These are phyloP conservation scores for Turritopsis dohrnii DNA, from an alignment of 30 jellyfish, hydroid and myxozoan genomes.

Conservation along the genomic window DNA sequence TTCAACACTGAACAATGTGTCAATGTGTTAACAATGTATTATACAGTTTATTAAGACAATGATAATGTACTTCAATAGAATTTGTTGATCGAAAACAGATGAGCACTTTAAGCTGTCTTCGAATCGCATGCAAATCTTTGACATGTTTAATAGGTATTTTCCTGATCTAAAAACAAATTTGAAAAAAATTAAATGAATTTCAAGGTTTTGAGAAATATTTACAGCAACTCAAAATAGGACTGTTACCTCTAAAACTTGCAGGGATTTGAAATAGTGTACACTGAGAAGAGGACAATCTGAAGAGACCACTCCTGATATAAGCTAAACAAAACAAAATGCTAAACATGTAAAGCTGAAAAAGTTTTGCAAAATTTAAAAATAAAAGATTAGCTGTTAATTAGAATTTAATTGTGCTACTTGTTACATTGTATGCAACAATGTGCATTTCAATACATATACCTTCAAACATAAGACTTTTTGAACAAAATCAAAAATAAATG, in stretches of 20 bases:
- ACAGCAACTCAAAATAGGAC: background rate
- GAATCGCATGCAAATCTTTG: slow-evolving; percentile 49
- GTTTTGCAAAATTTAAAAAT: background rate
- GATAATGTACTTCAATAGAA: slow-evolving; percentile 46
- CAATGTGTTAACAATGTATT: background rate
- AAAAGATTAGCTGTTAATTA: too few relatives aligned
- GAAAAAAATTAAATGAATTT: background rate
- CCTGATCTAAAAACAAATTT: slow-evolving; percentile 32
- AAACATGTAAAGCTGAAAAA: background rate
- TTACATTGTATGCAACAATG: background rate
- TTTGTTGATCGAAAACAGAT: slow-evolving; percentile 64
- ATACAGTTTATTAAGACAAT: background rate
- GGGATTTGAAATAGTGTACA: slow-evolving; percentile 46
- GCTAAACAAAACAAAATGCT: slow-evolving; percentile 28
- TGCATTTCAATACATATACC: slow-evolving; percentile 29
- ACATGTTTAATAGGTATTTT: slow-evolving; percentile 59
- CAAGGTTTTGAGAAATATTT: background rate
- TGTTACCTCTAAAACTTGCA: slow-evolving; percentile 60
- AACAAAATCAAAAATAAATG: slow-evolving; percentile 60
- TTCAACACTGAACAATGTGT: background rate
- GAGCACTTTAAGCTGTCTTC: slow-evolving; percentile 56
- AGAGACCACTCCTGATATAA: slow-evolving; percentile 56
- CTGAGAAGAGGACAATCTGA: slow-evolving; percentile 52
- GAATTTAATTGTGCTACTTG: too few relatives aligned
- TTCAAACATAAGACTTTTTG: slow-evolving; percentile 62